A percentile compares a stretch with the other conserved stretches of the same genome.
These are phyloP conservation scores for Siphamia tubifer DNA, from an alignment of 2,113 vertebrate species.

Conservation along the genomic window DNA sequence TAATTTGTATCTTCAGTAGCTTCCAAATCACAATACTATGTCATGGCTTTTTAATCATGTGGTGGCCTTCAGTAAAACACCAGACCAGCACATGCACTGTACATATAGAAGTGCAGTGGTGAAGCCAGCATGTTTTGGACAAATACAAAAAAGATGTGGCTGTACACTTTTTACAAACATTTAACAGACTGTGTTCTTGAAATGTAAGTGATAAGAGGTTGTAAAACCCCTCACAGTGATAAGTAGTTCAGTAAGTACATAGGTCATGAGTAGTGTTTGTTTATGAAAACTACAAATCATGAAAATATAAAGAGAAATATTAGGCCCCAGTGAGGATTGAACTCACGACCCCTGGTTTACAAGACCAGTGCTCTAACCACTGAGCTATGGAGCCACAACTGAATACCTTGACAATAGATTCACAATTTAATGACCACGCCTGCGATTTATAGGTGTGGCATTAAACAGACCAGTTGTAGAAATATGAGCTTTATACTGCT, in stretches of 20 bases:
- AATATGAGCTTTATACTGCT: background rate
- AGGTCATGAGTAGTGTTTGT: background rate
- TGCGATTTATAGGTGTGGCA: background rate
- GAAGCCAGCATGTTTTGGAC: background rate
- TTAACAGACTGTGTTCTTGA: too few species aligned
- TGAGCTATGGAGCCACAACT: slow-evolving; percentile 51
- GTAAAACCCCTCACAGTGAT: too few species aligned
- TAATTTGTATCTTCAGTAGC: too few species aligned
- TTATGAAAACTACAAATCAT: fast-evolving
- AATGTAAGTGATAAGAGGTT: too few species aligned
- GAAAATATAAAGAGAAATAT: fast-evolving
- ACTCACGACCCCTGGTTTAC: too few species aligned
- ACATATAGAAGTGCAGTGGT: background rate
- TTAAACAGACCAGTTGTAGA: background rate
- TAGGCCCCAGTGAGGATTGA: slow-evolving; percentile 52
- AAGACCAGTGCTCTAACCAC: too few species aligned
- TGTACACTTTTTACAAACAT: too few species aligned
- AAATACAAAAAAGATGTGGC: background rate
- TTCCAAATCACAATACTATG: too few species aligned
- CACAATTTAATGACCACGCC: background rate
- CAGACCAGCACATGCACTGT: background rate
- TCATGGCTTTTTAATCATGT: too few species aligned
- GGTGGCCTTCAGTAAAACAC: too few species aligned
- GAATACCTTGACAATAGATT: fast-evolving
- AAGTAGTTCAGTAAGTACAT: background rate